These are phyloP conservation scores for Pantherophis guttatus DNA, from an alignment of 2,113 vertebrate species.

Conservation along the genomic window DNA sequence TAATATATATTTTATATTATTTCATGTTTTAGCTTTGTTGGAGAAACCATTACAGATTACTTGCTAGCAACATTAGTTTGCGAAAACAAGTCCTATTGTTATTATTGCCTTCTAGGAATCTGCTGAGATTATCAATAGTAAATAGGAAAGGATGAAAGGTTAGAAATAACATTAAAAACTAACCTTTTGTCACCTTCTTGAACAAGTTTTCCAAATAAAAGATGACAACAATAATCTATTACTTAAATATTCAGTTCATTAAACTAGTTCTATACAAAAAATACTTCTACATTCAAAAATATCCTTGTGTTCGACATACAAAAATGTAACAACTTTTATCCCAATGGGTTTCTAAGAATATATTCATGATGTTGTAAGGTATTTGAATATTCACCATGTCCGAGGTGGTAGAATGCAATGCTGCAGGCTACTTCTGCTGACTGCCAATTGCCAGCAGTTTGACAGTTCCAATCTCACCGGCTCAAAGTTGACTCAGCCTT, in stretches of 20 bases:
- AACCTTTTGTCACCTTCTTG: slow-evolving; percentile 17
- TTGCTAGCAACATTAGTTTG: slow-evolving; percentile 27
- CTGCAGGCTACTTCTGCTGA: too few relatives aligned
- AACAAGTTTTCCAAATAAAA: slow-evolving; percentile 43
- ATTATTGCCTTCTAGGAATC: slow-evolving; percentile 40
- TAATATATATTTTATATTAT: not conserved
- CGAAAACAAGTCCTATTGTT: slow-evolving; percentile 28
- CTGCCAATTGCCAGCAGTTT: too few relatives aligned
- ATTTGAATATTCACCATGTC: too few relatives aligned
- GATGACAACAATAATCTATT: slow-evolving; percentile 35
- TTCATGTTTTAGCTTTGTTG: not conserved
- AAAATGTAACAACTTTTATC: not conserved
- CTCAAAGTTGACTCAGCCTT: too few relatives aligned
- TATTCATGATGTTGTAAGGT: too few relatives aligned
- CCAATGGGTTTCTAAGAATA: not conserved
- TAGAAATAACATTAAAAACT: slow-evolving; percentile 60
- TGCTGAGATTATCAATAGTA: slow-evolving; percentile 45
- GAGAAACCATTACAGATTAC: slow-evolving; percentile 35
- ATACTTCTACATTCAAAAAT: slow-evolving; percentile 15
- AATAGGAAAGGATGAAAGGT: slow-evolving; percentile 57
- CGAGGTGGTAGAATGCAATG: too few relatives aligned
- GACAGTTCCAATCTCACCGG: too few relatives aligned
- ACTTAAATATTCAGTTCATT: not conserved
- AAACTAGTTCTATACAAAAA: not conserved
- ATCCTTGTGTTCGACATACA: slow-evolving; percentile 20